phyloP scores from a whole-genome alignment of 1,140 invertebrate species.

The Pomacea maculata region DNA sequence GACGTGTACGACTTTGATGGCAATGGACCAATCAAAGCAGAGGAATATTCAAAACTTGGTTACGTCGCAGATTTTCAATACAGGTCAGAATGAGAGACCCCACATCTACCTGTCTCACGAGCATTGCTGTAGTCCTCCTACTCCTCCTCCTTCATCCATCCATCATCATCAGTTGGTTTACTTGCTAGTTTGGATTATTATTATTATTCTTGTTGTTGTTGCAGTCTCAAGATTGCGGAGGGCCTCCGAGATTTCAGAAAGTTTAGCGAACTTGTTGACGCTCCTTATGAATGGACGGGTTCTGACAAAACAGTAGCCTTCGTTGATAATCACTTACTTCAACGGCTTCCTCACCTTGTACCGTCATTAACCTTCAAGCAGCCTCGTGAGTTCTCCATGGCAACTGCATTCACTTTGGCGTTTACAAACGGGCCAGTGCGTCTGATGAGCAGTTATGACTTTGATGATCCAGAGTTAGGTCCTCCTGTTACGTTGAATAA shows the following conservation, averaged over 20 bases:
- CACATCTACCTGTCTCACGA: background rate
- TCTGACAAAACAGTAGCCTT: constrained; percentile 57
- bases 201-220: background rate
- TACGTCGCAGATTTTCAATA: constrained; percentile 80
- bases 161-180: background rate
- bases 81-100: background rate
- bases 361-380: background rate
- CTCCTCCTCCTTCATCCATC: background rate
- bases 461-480: constrained; percentile 38
- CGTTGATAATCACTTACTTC: constrained; percentile 65
- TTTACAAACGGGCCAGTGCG: constrained; percentile 75
- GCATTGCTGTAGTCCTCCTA: no score
- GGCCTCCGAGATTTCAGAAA: background rate
- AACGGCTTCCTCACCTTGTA: constrained; percentile 38
- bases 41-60: constrained; percentile 64
- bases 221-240: background rate
- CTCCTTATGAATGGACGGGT: constrained; percentile 39
- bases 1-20: constrained; percentile 82
- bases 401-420: constrained; percentile 79
- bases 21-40: constrained; percentile 74
- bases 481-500: constrained; percentile 54
- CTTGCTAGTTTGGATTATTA: no score
- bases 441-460: constrained; percentile 78
- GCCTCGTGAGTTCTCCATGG: constrained; percentile 71
- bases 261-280: background rate